Conservation (phyloP, 2,888 invertebrate genomes). For the Acleris emargana region DNA sequence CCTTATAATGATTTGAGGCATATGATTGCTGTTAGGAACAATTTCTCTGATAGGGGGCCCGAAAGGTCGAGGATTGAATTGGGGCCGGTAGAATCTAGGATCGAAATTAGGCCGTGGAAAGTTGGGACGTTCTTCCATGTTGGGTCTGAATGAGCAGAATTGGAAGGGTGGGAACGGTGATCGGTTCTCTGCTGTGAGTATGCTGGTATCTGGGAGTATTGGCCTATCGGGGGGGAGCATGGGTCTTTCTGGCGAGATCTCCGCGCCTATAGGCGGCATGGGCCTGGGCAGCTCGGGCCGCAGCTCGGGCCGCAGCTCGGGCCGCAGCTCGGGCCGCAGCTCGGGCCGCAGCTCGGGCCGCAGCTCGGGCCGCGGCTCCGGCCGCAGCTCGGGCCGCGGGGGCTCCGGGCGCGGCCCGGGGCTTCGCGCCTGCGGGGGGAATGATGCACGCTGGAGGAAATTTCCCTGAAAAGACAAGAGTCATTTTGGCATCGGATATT, state of each 20-base stretch:
- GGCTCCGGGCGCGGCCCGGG: conserved; percentile 39
- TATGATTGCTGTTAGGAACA: conserved; percentile 52
- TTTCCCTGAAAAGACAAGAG: conserved; percentile 57
- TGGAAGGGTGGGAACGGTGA: conserved; percentile 45
- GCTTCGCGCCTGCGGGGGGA: conserved; percentile 50
- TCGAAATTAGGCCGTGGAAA: conserved; percentile 53
- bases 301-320: conserved; percentile 37
- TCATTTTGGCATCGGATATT: not conserved
- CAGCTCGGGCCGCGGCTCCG: conserved; percentile 38
- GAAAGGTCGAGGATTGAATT: conserved; percentile 50
- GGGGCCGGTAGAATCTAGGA: conserved; percentile 53
- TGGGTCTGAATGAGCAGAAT: conserved; percentile 51
- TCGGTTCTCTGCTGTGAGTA: conserved; percentile 46
- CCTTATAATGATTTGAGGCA: conserved; percentile 69
- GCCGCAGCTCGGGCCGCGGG: conserved; percentile 38
- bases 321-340: conserved; percentile 37
- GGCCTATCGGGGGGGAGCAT: conserved; percentile 28
- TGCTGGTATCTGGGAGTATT: conserved; percentile 43
- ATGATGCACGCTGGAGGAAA: conserved; percentile 57
- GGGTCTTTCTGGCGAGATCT: conserved; percentile 54
- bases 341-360: conserved; percentile 39
- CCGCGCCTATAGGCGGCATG: conserved; percentile 38
- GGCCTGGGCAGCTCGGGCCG: conserved; percentile 41
- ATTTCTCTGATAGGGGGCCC: conserved; percentile 57
- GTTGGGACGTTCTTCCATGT: conserved; percentile 48